phyloP scores from a whole-genome alignment of 2,797 vertebrate species.

The Psittacula derbiana region DNA sequence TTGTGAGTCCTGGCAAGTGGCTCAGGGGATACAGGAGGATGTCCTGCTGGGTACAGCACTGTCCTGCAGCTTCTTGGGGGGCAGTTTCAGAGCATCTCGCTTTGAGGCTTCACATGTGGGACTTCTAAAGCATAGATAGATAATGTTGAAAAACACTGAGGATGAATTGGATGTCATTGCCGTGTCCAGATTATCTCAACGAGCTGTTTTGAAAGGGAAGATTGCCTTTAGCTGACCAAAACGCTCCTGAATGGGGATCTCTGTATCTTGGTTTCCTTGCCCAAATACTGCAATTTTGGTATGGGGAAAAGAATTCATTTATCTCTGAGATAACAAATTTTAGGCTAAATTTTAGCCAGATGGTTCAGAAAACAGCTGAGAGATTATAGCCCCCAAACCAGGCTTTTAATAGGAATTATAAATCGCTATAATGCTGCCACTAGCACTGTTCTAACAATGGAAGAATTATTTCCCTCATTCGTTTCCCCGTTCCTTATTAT shows the following conservation, averaged over 20 bases:
- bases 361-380: slow-evolving; percentile 44
- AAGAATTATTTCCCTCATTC: slow-evolving; percentile 27
- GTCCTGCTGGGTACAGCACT: background rate
- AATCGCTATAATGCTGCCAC: slow-evolving; percentile 19
- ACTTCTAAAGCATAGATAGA: fast-evolving
- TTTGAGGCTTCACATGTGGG: background rate
- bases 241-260: background rate
- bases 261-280: background rate
- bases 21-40: background rate
- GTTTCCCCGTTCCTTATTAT: background rate
- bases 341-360: slow-evolving; percentile 49
- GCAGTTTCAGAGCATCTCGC: background rate
- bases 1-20: background rate
- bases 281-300: background rate
- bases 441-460: background rate
- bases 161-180: fast-evolving
- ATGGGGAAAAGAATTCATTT: slow-evolving; percentile 21
- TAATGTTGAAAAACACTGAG: fast-evolving
- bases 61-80: fast-evolving
- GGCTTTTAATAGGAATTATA: slow-evolving; percentile 42
- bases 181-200: background rate
- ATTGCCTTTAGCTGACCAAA: background rate
- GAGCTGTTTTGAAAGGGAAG: background rate
- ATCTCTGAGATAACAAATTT: slow-evolving; percentile 48
- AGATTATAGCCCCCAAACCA: slow-evolving; percentile 36